Evolutionary conservation across 2,797 vertebrate species (phyloP).

Genomic region (Schizothorax lantsangensis): DNA sequence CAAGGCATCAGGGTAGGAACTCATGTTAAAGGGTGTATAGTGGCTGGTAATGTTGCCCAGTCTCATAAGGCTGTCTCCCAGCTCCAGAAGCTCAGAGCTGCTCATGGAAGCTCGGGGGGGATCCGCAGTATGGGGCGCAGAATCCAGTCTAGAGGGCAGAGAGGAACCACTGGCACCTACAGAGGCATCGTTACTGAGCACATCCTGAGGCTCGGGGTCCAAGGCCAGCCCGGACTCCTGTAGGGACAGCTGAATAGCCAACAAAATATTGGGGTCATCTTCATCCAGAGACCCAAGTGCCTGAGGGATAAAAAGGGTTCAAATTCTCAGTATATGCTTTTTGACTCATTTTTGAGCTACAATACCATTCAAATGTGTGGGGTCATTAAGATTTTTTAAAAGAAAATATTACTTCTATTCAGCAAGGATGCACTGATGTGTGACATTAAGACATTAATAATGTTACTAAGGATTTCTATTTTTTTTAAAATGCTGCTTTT

Average conservation of each 20-base stretch:
- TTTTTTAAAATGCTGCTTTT: background rate
- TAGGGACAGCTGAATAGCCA: slow-evolving; percentile 96
- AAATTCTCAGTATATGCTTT: background rate
- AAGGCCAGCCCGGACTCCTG: slow-evolving; percentile 85
- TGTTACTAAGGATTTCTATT: background rate
- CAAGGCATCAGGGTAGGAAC: slow-evolving; percentile 78
- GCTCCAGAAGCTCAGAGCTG: slow-evolving; percentile 92
- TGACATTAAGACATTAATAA: background rate
- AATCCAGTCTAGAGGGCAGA: slow-evolving; percentile 88
- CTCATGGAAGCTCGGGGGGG: slow-evolving; percentile 86
- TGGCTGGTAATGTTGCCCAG: slow-evolving; percentile 78
- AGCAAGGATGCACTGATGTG: background rate
- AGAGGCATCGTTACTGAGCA: slow-evolving; percentile 84
- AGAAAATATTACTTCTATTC: background rate
- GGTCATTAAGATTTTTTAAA: background rate
- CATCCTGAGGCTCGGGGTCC: slow-evolving; percentile 78
- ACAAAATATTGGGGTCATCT: slow-evolving; percentile 95
- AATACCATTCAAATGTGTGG: background rate
- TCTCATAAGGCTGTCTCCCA: slow-evolving; percentile 87
- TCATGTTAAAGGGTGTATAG: slow-evolving; percentile 45
- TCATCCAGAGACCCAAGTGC: slow-evolving; percentile 91
- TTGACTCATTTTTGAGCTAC: background rate
- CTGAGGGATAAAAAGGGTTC: slow-evolving; percentile 70
- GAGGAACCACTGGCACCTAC: slow-evolving; percentile 94
- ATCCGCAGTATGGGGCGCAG: slow-evolving; percentile 77